Conservation (phyloP, 2,113 vertebrate species). For the Dascyllus trimaculatus region DNA sequence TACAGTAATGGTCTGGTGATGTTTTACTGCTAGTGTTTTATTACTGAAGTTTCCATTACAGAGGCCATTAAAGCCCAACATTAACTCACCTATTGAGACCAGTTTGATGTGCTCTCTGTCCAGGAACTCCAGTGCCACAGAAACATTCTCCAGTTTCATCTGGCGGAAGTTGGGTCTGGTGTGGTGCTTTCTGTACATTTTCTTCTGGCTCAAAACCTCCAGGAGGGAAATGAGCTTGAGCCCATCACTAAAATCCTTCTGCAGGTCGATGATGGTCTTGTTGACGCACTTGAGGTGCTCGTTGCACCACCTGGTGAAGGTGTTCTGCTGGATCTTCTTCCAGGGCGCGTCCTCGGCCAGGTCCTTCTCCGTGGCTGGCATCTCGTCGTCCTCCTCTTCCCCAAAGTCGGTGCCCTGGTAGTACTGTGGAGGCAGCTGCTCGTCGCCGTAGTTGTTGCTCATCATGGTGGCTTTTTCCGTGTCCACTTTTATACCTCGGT, state of each 20-base stretch:
- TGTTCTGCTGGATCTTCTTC: constrained; percentile 99
- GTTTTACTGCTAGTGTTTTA: background rate
- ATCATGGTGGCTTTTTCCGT: constrained; percentile 77
- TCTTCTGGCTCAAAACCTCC: constrained; percentile 97
- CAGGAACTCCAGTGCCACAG: constrained; percentile 95
- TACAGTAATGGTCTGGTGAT: background rate
- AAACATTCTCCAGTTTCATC: constrained; percentile 98
- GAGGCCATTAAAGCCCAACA: background rate
- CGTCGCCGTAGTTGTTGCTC: constrained; percentile 85
- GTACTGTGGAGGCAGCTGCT: constrained; percentile 81
- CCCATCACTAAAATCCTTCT: constrained; percentile 93
- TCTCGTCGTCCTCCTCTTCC: constrained; percentile 88
- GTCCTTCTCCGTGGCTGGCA: constrained; percentile 96
- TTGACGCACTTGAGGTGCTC: constrained; percentile 93
- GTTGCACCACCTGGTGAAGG: constrained; percentile 97
- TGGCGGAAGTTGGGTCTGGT: constrained; percentile 95
- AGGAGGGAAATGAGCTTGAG: constrained; percentile 93
- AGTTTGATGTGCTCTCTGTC: constrained; percentile 96
- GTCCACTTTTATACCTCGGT: constrained; percentile 80
- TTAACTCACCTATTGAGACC: constrained; percentile 93
- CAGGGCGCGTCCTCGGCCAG: constrained; percentile 96
- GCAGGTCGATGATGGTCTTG: constrained; percentile 91
- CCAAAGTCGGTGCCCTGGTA: constrained; percentile 84
- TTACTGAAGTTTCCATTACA: background rate
- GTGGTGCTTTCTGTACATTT: constrained; percentile 95